Percentiles rank a stretch among this genome's conserved stretches.
These are phyloP conservation scores for Aradus depressus DNA, from an alignment of 2,888 invertebrate species.

Conservation along the genomic window DNA sequence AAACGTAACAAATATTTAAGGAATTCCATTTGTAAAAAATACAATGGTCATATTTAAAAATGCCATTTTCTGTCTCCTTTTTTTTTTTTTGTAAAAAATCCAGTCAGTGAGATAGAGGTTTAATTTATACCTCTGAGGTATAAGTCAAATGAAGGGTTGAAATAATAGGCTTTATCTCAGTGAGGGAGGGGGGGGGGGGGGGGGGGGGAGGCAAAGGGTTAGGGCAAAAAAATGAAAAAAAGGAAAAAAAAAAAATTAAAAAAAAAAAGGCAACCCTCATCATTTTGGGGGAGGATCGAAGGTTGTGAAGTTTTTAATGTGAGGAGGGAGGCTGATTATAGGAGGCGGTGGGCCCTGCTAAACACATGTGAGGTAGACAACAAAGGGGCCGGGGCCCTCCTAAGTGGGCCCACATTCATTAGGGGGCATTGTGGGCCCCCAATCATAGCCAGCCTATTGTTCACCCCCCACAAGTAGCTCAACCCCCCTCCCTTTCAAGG, in stretches of 20 bases:
- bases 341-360: constrained; percentile 12
- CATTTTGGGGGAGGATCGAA: constrained; percentile 6
- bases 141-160: too few relatives aligned
- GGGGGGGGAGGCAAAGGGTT: not conserved
- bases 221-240: not conserved
- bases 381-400: constrained; percentile 7
- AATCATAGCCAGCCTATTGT: too few relatives aligned
- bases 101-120: too few relatives aligned
- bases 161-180: too few relatives aligned
- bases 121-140: too few relatives aligned
- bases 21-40: too few relatives aligned
- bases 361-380: constrained; percentile 11
- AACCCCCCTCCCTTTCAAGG: not conserved
- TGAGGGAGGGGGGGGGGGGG: not conserved
- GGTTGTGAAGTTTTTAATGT: constrained; percentile 18
- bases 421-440: constrained; percentile 4
- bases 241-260: constrained; percentile 3
- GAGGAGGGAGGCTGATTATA: constrained; percentile 13
- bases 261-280: constrained; percentile 8
- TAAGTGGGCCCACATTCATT: constrained; percentile 11
- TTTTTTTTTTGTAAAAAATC: too few relatives aligned
- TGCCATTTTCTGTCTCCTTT: too few relatives aligned
- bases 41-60: too few relatives aligned
- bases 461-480: not conserved
- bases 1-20: too few relatives aligned